Evolutionary conservation across 2,888 invertebrate species (phyloP).

Genomic region (Drepana falcataria): DNA sequence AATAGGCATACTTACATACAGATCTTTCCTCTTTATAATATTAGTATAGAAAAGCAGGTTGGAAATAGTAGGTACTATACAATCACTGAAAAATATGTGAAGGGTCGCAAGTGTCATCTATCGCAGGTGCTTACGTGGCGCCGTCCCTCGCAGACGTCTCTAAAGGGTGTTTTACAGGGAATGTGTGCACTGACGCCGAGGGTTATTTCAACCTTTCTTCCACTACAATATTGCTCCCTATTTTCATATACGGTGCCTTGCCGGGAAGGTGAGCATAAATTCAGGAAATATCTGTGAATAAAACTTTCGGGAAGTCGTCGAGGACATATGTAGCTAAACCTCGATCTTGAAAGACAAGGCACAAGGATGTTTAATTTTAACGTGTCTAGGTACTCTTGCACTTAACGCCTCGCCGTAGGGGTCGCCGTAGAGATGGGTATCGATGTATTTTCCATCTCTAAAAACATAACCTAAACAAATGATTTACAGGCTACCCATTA

Average conservation of each 20-base stretch:
- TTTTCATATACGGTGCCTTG: conserved; percentile 36
- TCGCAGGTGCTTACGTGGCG: conserved; percentile 32
- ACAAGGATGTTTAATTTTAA: too few species aligned
- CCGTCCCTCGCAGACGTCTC: conserved; percentile 55
- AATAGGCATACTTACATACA: too few species aligned
- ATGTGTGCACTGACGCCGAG: conserved; percentile 47
- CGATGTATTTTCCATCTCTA: too few species aligned
- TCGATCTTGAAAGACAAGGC: too few species aligned
- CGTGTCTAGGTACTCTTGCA: too few species aligned
- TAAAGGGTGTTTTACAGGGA: conserved; percentile 64
- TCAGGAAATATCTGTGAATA: conserved; percentile 2
- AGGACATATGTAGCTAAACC: too few species aligned
- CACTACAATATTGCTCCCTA: conserved; percentile 49
- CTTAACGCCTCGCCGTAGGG: too few species aligned
- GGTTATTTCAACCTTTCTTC: conserved; percentile 43
- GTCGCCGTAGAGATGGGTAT: too few species aligned
- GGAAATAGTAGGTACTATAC: conserved; percentile 8
- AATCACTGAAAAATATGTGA: conserved; percentile 13
- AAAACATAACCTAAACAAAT: too few species aligned
- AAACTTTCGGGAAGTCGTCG: not conserved
- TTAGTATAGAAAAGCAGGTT: not conserved
- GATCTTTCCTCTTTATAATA: too few species aligned
- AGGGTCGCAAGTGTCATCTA: conserved; percentile 28
- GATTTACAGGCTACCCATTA: too few species aligned
- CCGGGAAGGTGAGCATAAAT: conserved; percentile 22